phyloP scores from a whole-genome alignment of 92 coral and sea anemone species.

The Galaxea fascicularis region DNA sequence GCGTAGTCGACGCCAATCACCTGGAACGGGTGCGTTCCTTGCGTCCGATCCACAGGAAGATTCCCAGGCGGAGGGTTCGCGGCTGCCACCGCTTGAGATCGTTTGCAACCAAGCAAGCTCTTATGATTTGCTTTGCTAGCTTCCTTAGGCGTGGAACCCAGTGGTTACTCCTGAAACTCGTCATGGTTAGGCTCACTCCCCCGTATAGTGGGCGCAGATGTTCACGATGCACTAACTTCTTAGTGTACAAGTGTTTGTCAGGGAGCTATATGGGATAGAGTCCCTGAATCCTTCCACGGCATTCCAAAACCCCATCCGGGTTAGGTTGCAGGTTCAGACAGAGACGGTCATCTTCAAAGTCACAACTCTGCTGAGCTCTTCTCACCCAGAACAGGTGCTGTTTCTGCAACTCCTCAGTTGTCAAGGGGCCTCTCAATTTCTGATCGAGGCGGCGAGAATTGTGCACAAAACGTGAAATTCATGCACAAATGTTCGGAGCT shows the following conservation, averaged over 20 bases:
- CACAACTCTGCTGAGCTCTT: constrained; percentile 36
- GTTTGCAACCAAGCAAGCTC: constrained; percentile 32
- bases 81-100: constrained; percentile 51
- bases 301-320: constrained; percentile 41
- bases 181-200: constrained; percentile 42
- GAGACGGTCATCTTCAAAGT: constrained; percentile 27
- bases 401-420: constrained; percentile 45
- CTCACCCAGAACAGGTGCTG: constrained; percentile 40
- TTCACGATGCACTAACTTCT: constrained; percentile 48
- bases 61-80: constrained; percentile 50
- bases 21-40: constrained; percentile 48
- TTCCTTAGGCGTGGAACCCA: constrained; percentile 49
- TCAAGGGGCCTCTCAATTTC: constrained; percentile 37
- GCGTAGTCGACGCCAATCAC: constrained; percentile 55
- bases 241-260: constrained; percentile 46
- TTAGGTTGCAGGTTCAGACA: constrained; percentile 40
- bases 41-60: constrained; percentile 58
- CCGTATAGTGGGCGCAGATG: constrained; percentile 29
- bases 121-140: constrained; percentile 30
- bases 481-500: constrained; percentile 43
- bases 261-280: constrained; percentile 43
- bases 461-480: constrained; percentile 50
- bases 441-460: constrained; percentile 32
- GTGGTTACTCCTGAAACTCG: constrained; percentile 32
- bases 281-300: constrained; percentile 43